Evolutionary conservation across 2,113 vertebrate genomes (phyloP).

Genomic region (Haplotaxodon microlepis): DNA sequence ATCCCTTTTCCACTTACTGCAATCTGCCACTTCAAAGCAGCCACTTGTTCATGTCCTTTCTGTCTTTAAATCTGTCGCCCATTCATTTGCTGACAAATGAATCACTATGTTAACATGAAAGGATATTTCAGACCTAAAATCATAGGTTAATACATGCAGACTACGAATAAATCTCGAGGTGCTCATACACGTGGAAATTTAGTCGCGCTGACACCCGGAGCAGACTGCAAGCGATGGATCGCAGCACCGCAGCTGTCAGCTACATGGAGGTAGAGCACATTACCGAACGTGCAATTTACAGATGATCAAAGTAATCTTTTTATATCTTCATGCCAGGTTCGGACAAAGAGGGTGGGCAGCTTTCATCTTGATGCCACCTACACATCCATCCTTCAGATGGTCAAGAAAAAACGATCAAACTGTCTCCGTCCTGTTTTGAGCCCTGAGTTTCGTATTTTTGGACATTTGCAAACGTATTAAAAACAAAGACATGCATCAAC

Average conservation of each 20-base stretch:
- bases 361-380: not conserved
- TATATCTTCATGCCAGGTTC: accelerated
- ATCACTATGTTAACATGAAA: not conserved
- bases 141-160: not conserved
- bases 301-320: not conserved
- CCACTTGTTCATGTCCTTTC: not conserved
- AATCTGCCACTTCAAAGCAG: not conserved
- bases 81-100: conserved; percentile 15
- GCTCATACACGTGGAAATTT: not conserved
- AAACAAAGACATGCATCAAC: not conserved
- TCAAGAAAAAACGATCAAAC: not conserved
- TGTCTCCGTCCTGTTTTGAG: accelerated
- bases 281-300: accelerated
- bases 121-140: not conserved
- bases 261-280: not conserved
- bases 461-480: not conserved
- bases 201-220: not conserved
- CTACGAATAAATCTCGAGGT: not conserved
- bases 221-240: not conserved
- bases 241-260: not conserved
- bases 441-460: not conserved
- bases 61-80: not conserved
- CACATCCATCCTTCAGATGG: not conserved
- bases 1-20: not conserved
- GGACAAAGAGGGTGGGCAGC: not conserved